Percentiles rank a stretch among this genome's conserved stretches.
phyloP scores from a whole-genome alignment of 1,140 invertebrate species.

The Brachionus rotundiformis region DNA sequence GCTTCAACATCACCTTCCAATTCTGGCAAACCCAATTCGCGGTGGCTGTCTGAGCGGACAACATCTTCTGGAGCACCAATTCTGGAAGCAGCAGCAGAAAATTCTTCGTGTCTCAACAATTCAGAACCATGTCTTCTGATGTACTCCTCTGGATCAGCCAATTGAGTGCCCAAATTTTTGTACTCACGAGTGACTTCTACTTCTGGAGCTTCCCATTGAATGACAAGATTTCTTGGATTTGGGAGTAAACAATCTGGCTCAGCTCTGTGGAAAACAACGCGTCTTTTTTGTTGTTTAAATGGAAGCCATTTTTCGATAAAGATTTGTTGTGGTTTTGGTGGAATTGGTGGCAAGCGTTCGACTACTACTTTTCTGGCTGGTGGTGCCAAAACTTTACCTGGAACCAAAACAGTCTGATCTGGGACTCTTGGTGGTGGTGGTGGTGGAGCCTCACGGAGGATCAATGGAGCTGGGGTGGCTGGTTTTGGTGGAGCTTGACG shows the following conservation, averaged over 20 bases:
- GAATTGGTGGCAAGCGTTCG: constrained; percentile 42
- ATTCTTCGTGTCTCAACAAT: constrained; percentile 40
- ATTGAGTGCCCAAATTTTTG: constrained; percentile 36
- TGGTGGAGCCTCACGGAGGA: constrained; percentile 51
- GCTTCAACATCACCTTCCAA: constrained; percentile 47
- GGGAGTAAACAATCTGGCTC: neutral
- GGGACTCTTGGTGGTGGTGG: neutral
- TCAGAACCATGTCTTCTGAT: constrained; percentile 28
- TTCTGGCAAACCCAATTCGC: constrained; percentile 26
- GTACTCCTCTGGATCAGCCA: constrained; percentile 49
- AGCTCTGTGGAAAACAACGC: constrained; percentile 32
- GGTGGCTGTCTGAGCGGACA: neutral
- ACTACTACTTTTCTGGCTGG: constrained; percentile 50
- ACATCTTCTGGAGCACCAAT: constrained; percentile 43
- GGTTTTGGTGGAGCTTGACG: constrained; percentile 27
- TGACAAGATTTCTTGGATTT: constrained; percentile 45
- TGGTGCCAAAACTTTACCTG: constrained; percentile 15
- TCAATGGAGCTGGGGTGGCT: constrained; percentile 27
- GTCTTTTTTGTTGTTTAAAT: constrained; percentile 45
- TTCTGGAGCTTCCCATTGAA: constrained; percentile 51
- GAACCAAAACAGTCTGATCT: neutral
- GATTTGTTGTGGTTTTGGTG: constrained; percentile 49
- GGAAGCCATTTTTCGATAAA: constrained; percentile 51
- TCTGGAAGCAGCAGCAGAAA: neutral
- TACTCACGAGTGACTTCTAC: constrained; percentile 24